Percentiles rank a stretch among this genome's conserved stretches.
Conservation (phyloP, 2,797 vertebrate genomes). For the Moxostoma hubbsi region DNA sequence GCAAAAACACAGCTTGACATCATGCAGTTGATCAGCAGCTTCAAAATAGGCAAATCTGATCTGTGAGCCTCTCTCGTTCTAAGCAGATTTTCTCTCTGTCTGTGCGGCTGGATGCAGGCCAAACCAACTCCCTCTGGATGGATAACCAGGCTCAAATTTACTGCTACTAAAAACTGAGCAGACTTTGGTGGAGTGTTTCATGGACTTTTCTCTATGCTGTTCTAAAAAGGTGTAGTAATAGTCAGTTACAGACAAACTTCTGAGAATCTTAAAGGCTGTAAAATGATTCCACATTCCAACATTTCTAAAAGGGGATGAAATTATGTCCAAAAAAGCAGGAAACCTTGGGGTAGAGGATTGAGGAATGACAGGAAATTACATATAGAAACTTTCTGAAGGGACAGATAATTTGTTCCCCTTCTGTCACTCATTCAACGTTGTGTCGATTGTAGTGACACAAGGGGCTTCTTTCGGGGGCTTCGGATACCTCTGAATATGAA, state of each 20-base stretch:
- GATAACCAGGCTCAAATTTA: slow-evolving; percentile 45
- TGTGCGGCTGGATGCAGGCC: slow-evolving; percentile 31
- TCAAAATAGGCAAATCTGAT: slow-evolving; percentile 23
- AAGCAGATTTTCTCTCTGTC: slow-evolving; percentile 17
- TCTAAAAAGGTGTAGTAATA: background rate
- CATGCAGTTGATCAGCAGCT: slow-evolving; percentile 31
- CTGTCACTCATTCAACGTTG: too few species aligned
- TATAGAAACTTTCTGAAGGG: background rate
- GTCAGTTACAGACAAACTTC: background rate
- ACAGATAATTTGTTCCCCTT: slow-evolving; percentile 6
- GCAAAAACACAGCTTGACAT: slow-evolving; percentile 15
- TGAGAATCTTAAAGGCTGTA: background rate
- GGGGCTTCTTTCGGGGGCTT: too few species aligned
- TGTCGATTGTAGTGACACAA: too few species aligned
- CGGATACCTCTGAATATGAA: too few species aligned
- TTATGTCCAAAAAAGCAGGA: background rate
- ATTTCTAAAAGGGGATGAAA: slow-evolving; percentile 3
- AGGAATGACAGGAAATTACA: background rate
- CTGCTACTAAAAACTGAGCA: slow-evolving; percentile 37
- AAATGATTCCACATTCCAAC: slow-evolving; percentile 5
- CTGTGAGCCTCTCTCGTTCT: slow-evolving; percentile 25
- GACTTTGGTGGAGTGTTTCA: slow-evolving; percentile 9
- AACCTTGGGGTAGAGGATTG: background rate
- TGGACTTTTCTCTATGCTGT: background rate
- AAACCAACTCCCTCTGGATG: slow-evolving; percentile 38